Conservation (phyloP, 2,888 invertebrate species). For the Adelognathus sp. region DNA sequence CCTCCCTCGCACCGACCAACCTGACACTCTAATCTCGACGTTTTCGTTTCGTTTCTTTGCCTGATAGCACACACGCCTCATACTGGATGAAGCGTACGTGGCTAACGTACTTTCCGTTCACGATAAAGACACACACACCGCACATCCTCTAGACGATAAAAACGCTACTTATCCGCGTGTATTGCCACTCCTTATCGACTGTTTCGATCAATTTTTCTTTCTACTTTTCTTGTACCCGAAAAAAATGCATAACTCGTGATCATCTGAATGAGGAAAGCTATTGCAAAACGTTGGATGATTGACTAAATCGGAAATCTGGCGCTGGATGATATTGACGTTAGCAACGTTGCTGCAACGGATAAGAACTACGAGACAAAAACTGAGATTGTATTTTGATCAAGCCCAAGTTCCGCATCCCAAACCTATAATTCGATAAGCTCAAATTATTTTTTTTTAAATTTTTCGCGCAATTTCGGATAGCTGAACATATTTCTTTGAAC, state of each 20-base stretch:
- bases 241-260: neutral
- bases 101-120: constrained; percentile 70
- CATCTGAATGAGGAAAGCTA: too few relatives aligned
- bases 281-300: too few relatives aligned
- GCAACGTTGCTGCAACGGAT: too few relatives aligned
- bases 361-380: too few relatives aligned
- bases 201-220: neutral
- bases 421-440: too few relatives aligned
- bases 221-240: neutral
- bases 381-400: too few relatives aligned
- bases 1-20: constrained; percentile 63
- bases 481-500: too few relatives aligned
- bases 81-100: constrained; percentile 60
- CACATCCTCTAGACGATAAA: constrained; percentile 70
- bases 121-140: constrained; percentile 68
- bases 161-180: constrained; percentile 64
- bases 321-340: too few relatives aligned
- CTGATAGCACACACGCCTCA: neutral
- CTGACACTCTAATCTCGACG: constrained; percentile 70
- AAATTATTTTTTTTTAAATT: too few relatives aligned
- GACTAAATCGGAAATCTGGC: too few relatives aligned
- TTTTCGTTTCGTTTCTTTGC: constrained; percentile 2
- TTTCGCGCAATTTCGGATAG: too few relatives aligned
- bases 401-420: too few relatives aligned
- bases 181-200: constrained; percentile 30